phyloP scores from a whole-genome alignment of 2,888 invertebrate species.

The Therioaphis trifolii region DNA sequence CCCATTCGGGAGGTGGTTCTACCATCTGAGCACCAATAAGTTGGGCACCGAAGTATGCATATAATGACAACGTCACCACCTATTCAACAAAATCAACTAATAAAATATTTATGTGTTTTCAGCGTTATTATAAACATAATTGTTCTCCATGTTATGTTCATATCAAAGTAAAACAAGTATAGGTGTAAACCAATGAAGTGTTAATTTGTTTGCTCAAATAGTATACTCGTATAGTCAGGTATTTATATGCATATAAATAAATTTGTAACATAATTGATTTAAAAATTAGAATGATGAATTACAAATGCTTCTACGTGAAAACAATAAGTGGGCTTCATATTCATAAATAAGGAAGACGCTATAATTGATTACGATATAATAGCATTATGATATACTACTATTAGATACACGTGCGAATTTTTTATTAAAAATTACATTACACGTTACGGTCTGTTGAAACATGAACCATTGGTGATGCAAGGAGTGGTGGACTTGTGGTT shows the following conservation, averaged over 20 bases:
- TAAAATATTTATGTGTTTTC: not conserved
- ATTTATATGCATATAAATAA: too few relatives aligned
- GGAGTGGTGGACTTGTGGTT: slow-evolving; percentile 2
- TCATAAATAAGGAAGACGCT: too few relatives aligned
- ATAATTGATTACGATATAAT: too few relatives aligned
- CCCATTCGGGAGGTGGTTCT: slow-evolving; percentile 66
- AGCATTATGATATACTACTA: too few relatives aligned
- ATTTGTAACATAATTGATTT: too few relatives aligned
- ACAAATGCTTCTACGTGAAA: too few relatives aligned
- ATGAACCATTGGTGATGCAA: slow-evolving; percentile 23
- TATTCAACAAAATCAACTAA: slow-evolving; percentile 70
- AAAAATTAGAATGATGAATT: too few relatives aligned
- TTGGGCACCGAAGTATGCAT: slow-evolving; percentile 90
- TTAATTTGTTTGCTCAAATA: slow-evolving; percentile 21
- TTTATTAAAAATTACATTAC: not conserved
- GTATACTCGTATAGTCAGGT: slow-evolving; percentile 20
- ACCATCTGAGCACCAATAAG: slow-evolving; percentile 76
- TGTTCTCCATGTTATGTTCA: not conserved
- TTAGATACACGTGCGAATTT: not conserved
- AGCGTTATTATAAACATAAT: not conserved
- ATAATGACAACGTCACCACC: slow-evolving; percentile 92
- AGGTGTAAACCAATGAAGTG: not conserved
- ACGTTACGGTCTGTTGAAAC: slow-evolving; percentile 46
- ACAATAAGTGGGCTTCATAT: too few relatives aligned
- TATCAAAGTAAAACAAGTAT: not conserved